These are phyloP conservation scores for Archilochus colubris DNA, from an alignment of 2,113 vertebrate species.

Conservation along the genomic window DNA sequence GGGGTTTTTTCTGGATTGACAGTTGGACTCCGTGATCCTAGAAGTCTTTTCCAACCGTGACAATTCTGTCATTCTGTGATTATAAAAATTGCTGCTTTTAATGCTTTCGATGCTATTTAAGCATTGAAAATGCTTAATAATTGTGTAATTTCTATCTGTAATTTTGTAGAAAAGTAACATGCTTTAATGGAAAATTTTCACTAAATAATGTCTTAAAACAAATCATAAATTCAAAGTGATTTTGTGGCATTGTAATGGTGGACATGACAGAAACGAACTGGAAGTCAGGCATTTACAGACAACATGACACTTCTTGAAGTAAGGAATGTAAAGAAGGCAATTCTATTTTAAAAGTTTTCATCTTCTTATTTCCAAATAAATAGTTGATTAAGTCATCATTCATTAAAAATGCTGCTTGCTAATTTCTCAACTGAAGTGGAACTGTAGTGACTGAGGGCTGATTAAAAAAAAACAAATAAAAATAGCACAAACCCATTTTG, in stretches of 20 bases:
- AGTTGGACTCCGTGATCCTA: no score
- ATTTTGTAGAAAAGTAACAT: neutral
- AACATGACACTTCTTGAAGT: neutral
- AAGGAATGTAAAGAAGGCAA: neutral
- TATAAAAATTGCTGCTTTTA: neutral
- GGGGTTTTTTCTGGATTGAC: no score
- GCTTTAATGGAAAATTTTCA: neutral
- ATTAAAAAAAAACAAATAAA: neutral
- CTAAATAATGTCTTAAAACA: neutral
- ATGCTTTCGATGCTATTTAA: no score
- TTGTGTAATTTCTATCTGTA: neutral
- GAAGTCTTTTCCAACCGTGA: no score
- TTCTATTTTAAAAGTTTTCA: neutral
- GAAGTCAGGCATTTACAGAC: neutral
- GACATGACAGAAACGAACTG: neutral
- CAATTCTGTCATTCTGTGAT: no score
- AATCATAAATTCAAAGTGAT: neutral
- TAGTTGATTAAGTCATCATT: neutral
- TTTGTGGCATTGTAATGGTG: neutral
- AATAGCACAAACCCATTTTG: neutral
- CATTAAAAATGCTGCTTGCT: neutral
- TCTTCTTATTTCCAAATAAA: conserved; percentile 35
- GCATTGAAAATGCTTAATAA: neutral
- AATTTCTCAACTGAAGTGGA: conserved; percentile 10
- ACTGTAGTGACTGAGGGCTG: neutral